phyloP scores from a whole-genome alignment of 2,113 vertebrate genomes.

The Xenopus borealis region DNA sequence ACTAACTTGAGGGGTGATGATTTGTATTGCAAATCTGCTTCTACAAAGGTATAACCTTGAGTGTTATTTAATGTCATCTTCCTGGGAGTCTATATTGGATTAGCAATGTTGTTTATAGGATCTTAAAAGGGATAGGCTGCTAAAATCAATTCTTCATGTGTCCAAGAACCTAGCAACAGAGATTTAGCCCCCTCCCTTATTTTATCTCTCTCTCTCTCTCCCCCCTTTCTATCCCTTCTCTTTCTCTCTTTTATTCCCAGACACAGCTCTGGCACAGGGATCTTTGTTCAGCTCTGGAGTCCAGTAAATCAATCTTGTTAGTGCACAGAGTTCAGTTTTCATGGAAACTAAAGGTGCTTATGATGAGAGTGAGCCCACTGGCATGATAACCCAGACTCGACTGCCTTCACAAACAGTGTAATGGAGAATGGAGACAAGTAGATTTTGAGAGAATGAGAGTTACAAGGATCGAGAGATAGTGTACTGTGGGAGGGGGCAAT shows the following conservation, averaged over 20 bases:
- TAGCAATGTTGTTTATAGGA: neutral
- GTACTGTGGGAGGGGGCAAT: too few species aligned
- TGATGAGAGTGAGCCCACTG: slow-evolving; percentile 4
- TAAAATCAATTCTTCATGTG: slow-evolving; percentile 23
- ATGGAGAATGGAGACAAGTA: too few species aligned
- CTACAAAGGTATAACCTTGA: neutral
- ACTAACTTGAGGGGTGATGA: neutral
- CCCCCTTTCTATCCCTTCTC: neutral
- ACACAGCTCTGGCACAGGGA: slow-evolving; percentile 9
- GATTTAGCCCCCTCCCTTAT: neutral
- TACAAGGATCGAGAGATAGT: neutral
- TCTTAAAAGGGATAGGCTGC: slow-evolving; percentile 13
- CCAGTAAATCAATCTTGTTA: slow-evolving; percentile 41
- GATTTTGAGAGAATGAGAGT: neutral
- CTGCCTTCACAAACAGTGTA: too few species aligned
- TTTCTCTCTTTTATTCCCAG: neutral
- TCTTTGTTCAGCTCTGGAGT: slow-evolving; percentile 25
- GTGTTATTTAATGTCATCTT: neutral
- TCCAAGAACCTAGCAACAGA: slow-evolving; percentile 34
- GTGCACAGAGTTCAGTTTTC: slow-evolving; percentile 31
- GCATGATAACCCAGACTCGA: slow-evolving; percentile 1
- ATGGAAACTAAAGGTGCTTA: slow-evolving; percentile 27
- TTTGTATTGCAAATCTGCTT: neutral
- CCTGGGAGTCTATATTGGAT: slow-evolving; percentile 3
- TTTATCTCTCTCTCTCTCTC: neutral